phyloP scores from a whole-genome alignment of 2,888 invertebrate species.

The Dascillus cervinus region DNA sequence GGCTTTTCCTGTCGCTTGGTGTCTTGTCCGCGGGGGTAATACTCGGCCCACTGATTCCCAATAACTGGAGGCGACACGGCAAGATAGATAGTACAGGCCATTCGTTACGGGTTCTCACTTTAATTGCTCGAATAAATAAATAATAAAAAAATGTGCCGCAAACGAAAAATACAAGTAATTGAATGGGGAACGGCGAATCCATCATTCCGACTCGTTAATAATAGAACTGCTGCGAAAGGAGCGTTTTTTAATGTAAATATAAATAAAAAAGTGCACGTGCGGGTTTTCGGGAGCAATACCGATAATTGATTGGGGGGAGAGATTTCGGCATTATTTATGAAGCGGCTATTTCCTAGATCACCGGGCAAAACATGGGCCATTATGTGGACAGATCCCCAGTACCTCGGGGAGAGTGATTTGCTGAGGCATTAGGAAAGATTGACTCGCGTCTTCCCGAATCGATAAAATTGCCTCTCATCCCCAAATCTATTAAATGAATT shows the following conservation, averaged over 20 bases:
- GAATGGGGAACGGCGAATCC: too few relatives aligned
- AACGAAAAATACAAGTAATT: too few relatives aligned
- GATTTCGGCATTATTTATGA: conserved; percentile 40
- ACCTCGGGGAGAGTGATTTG: conserved; percentile 30
- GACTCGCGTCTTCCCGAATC: conserved; percentile 19
- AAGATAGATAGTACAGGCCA: conserved; percentile 29
- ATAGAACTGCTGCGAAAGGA: too few relatives aligned
- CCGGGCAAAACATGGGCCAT: conserved; percentile 32
- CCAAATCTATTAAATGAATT: conserved; percentile 13
- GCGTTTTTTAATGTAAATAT: conserved; percentile 3
- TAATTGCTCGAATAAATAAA: conserved; percentile 33
- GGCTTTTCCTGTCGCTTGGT: conserved; percentile 32
- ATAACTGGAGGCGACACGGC: conserved; percentile 29
- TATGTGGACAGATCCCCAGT: conserved; percentile 32
- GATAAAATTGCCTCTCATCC: conserved; percentile 12
- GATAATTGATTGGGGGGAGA: conserved; percentile 38
- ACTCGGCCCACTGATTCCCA: conserved; percentile 30
- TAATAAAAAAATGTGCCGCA: too few relatives aligned
- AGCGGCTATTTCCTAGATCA: conserved; percentile 36
- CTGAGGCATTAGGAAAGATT: conserved; percentile 27
- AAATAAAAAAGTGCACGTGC: background rate
- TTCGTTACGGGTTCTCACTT: conserved; percentile 21
- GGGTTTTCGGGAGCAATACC: conserved; percentile 21
- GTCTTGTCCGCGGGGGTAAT: conserved; percentile 26
- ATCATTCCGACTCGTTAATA: too few relatives aligned